Evolutionary conservation across 2,113 vertebrate species (phyloP).

Genomic region (Polypterus bichir): DNA sequence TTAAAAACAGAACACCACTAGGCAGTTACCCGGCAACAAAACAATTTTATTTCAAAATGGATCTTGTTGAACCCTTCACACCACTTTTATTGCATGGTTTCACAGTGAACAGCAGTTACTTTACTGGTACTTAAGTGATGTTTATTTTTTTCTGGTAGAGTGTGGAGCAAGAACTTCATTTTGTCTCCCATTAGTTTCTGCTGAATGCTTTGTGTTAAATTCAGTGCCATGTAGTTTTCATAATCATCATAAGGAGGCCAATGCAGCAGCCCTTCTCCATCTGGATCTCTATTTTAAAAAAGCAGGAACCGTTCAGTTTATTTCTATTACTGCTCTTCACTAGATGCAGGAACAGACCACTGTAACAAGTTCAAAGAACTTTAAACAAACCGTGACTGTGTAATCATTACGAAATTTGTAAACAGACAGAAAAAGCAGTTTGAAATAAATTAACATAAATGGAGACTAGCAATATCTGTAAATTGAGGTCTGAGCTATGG

Average conservation of each 20-base stretch:
- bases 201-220: constrained; percentile 26
- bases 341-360: neutral
- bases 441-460: too few relatives aligned
- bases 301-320: neutral
- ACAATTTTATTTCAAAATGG: too few relatives aligned
- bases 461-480: too few relatives aligned
- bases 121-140: neutral
- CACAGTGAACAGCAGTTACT: too few relatives aligned
- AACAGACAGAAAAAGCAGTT: too few relatives aligned
- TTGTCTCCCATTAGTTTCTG: constrained; percentile 33
- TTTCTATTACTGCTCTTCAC: neutral
- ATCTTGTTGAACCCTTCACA: too few relatives aligned
- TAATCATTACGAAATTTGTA: too few relatives aligned
- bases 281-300: constrained; percentile 35
- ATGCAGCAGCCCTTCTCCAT: constrained; percentile 33
- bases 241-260: constrained; percentile 45
- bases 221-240: constrained; percentile 35
- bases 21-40: too few relatives aligned
- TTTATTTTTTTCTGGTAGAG: constrained; percentile 29
- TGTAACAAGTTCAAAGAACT: neutral
- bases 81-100: too few relatives aligned
- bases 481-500: too few relatives aligned
- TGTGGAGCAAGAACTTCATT: constrained; percentile 38
- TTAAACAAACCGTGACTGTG: too few relatives aligned
- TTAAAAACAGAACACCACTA: too few relatives aligned